Percentiles rank a stretch among this genome's conserved stretches.
These are phyloP conservation scores for Saccopteryx leptura DNA, from an alignment of 2,113 vertebrate species.

Conservation along the genomic window DNA sequence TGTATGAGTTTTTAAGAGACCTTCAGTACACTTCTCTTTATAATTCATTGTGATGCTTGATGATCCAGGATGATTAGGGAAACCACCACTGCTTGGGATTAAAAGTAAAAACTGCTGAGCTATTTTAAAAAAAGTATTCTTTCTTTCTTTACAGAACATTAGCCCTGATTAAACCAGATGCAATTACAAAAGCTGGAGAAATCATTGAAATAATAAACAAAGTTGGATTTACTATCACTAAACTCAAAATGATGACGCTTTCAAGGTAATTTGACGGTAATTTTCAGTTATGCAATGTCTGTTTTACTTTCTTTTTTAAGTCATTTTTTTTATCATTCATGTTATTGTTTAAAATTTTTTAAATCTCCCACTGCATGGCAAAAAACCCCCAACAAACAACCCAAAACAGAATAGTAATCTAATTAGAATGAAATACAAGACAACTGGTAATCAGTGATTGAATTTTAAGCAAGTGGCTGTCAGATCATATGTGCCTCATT, in stretches of 20 bases:
- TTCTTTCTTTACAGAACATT: conserved; percentile 90
- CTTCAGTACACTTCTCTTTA: background rate
- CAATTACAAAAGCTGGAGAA: conserved; percentile 92
- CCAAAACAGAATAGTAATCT: background rate
- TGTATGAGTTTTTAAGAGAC: conserved; percentile 9
- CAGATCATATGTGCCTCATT: background rate
- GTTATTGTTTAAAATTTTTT: background rate
- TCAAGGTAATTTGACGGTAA: conserved; percentile 90
- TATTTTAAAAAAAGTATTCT: background rate
- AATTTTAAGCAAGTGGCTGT: background rate
- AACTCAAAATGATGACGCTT: conserved; percentile 96
- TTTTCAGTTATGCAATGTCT: conserved; percentile 27
- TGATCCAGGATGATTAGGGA: background rate
- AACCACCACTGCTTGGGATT: background rate
- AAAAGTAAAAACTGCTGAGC: background rate
- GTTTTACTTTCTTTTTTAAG: background rate
- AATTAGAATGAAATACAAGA: background rate
- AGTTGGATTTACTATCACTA: conserved; percentile 95
- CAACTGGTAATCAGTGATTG: background rate
- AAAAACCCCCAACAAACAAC: background rate
- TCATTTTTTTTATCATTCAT: background rate
- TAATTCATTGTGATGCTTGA: conserved; percentile 22
- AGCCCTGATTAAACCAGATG: conserved; percentile 96
- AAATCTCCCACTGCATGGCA: background rate
- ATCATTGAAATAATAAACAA: conserved; percentile 93